Base-by-base conservation (phyloP, 2,888 invertebrate species). In the Mechanitis messenoides region DNA sequence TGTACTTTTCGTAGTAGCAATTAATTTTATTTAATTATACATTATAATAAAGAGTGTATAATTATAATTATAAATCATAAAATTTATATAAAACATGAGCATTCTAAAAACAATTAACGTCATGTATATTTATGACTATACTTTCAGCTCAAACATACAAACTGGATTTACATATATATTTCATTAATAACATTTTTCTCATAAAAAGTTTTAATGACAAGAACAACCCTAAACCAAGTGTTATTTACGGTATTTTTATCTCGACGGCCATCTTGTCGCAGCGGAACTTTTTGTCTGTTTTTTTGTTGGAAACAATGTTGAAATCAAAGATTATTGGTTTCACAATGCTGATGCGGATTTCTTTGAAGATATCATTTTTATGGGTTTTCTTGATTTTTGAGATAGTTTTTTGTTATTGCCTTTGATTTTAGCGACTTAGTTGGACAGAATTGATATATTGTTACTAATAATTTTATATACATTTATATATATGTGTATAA, bases 231-330 rank as follows among this genome's bases (percentile, higher is more conserved):
- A 78, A 82, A 79, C 77, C 76, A 81, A 81, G 83, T 84, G 87
- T 87, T 87, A 87, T 88, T 89, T 88, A 90, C 85, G 76, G 78
- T 74, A 74, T 64, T 71, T 80, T 81, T 86, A 86, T 86, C 85
- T 79, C 42, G 42, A 77, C 71, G 71, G 76, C 75, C 74, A 75
- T 78, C 85, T 83, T 87, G 85, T 85, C 83, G 80, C 71, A 70
- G 80, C 86, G 85, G 84, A 81, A 71, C 73, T 84, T 81, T 75
- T 69, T 63, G 61, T 65, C 66, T 50, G 28, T 50, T 50, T 50
- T 47, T 31, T 31, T 31, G 31, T 50, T 9, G 11, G 85, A 85
- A 86, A 84, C 78, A 76, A 74, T 78, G 77, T 82, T 80, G 77
- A 82, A 81, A 83, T 74, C 73, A 77, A 70, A 76, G 72, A 74